A percentile compares a stretch with the other conserved stretches of the same genome.
Evolutionary conservation across 2,888 invertebrate species (phyloP).

Genomic region (Colostygia pectinataria): DNA sequence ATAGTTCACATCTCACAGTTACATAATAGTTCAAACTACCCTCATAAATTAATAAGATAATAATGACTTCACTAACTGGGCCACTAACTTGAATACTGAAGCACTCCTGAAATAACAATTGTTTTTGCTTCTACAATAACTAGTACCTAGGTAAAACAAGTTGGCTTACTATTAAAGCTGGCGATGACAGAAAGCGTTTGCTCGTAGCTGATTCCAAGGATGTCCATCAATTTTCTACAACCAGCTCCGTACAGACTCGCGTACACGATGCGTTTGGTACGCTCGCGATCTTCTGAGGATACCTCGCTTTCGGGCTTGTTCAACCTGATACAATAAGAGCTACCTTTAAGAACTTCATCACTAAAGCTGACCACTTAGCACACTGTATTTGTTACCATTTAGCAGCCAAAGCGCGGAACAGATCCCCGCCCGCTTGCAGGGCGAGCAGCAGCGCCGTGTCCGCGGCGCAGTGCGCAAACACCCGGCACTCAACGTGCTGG

Average conservation of each 20-base stretch:
- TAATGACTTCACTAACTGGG: too few species aligned
- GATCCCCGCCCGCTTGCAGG: slow-evolving; percentile 52
- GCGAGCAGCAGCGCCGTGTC: slow-evolving; percentile 54
- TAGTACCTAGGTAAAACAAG: not conserved
- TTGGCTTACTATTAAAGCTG: slow-evolving; percentile 62
- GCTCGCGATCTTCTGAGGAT: slow-evolving; percentile 61
- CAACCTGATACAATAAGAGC: slow-evolving; percentile 58
- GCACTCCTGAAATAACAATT: too few species aligned
- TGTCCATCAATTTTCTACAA: slow-evolving; percentile 61
- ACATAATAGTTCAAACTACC: too few species aligned
- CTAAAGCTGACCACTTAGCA: too few species aligned
- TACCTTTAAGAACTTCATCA: too few species aligned
- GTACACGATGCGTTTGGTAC: slow-evolving; percentile 78
- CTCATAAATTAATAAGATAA: too few species aligned
- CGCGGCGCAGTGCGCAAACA: slow-evolving; percentile 68
- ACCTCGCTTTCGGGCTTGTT: slow-evolving; percentile 50
- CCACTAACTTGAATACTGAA: too few species aligned
- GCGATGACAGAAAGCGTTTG: slow-evolving; percentile 56
- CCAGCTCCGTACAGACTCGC: slow-evolving; percentile 80
- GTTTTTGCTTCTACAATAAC: too few species aligned
- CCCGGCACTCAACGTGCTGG: slow-evolving; percentile 76
- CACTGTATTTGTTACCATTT: slow-evolving; percentile 50
- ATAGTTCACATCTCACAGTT: too few species aligned
- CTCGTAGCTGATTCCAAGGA: slow-evolving; percentile 56
- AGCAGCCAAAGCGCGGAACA: slow-evolving; percentile 67